Evolutionary conservation across 2,888 invertebrate species (phyloP).

Genomic region (Lysandra coridon): DNA sequence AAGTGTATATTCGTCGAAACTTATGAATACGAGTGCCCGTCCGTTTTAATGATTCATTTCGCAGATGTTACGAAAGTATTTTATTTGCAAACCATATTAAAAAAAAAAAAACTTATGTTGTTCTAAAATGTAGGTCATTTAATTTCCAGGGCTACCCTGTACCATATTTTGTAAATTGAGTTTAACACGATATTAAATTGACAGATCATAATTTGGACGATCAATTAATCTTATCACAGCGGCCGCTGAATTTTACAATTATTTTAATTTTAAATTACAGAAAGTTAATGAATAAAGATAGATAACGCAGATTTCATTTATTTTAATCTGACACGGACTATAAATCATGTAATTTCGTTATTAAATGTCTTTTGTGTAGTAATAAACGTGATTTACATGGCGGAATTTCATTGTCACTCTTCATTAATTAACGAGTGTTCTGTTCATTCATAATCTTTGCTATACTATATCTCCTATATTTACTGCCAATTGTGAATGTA

Average conservation of each 20-base stretch:
- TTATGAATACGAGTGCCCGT: not conserved
- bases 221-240: conserved; percentile 11
- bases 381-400: conserved; percentile 41
- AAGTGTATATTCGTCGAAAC: not conserved
- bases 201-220: conserved; percentile 11
- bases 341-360: conserved; percentile 41
- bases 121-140: not conserved
- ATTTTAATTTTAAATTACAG: conserved; percentile 20
- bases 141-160: not conserved
- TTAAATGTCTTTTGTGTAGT: conserved; percentile 37
- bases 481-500: not conserved
- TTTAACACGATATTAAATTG: not conserved
- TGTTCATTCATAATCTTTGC: not conserved
- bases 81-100: not conserved
- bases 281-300: conserved; percentile 36
- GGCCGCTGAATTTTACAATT: conserved; percentile 15
- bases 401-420: conserved; percentile 19
- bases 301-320: conserved; percentile 36
- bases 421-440: conserved; percentile 20
- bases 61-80: not conserved
- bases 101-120: not conserved
- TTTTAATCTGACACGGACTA: conserved; percentile 37
- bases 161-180: not conserved
- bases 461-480: not conserved
- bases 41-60: not conserved